These are phyloP conservation scores for Tenthredo distinguenda DNA, from an alignment of 2,888 invertebrate species.

Conservation along the genomic window DNA sequence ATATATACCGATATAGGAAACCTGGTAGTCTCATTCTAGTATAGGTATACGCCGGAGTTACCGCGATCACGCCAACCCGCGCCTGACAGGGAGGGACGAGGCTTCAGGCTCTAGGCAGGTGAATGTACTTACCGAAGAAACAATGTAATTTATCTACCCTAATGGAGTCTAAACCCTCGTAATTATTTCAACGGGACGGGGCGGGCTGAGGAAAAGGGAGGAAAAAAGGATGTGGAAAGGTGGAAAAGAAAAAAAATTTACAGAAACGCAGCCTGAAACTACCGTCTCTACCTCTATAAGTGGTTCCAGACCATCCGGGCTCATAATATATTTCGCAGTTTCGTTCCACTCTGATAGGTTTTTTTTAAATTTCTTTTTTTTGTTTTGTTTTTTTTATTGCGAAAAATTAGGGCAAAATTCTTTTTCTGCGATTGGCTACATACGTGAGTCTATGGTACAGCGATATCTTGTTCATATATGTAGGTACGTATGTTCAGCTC, in stretches of 20 bases:
- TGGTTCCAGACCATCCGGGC: neutral
- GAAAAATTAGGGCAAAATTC: neutral
- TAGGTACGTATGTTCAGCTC: neutral
- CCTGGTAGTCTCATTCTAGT: neutral
- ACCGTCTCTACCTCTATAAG: neutral
- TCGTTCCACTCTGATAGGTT: neutral
- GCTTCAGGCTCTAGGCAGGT: constrained; percentile 43
- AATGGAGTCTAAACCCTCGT: constrained; percentile 51
- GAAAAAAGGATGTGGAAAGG: constrained; percentile 7
- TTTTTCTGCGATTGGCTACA: neutral
- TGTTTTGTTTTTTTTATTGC: neutral
- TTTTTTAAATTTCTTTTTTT: neutral
- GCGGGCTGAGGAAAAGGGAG: neutral
- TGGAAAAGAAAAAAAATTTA: neutral
- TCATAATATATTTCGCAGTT: neutral
- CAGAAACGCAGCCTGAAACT: neutral
- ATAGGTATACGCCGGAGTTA: neutral
- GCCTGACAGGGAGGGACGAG: neutral
- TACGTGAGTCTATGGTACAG: neutral
- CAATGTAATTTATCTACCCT: constrained; percentile 55
- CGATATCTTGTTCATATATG: neutral
- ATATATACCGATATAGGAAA: neutral
- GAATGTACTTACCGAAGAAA: constrained; percentile 52
- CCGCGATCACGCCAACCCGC: constrained; percentile 40
- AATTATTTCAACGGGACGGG: constrained; percentile 47